Percentiles rank a stretch among this genome's conserved stretches.
phyloP scores from a whole-genome alignment of 2,888 invertebrate genomes.

The Acanthosepion esculentum region DNA sequence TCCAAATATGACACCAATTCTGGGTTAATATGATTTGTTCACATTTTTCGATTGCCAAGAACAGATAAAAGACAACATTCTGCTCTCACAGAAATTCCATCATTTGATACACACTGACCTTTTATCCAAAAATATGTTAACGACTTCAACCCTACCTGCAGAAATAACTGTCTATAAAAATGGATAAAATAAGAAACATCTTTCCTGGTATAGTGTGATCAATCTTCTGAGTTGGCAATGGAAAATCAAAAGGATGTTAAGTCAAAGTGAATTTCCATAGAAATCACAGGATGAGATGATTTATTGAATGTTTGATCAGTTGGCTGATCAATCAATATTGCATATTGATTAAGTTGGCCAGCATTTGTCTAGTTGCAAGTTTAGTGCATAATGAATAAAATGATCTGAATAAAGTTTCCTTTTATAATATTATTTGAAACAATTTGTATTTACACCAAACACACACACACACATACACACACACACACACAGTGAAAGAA shows the following conservation, averaged over 20 bases:
- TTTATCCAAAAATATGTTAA: background rate
- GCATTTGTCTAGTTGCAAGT: background rate
- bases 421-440: background rate
- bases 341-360: background rate
- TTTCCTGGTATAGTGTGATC: background rate
- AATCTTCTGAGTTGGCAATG: background rate
- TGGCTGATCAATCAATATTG: background rate
- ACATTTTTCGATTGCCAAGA: background rate
- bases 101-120: background rate
- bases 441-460: no score
- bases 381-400: background rate
- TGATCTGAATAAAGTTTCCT: background rate
- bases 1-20: background rate
- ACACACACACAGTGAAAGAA: no score
- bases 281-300: constrained; percentile 1
- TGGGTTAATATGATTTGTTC: background rate
- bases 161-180: background rate
- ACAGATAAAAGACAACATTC: background rate
- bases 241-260: background rate
- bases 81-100: background rate
- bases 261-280: background rate
- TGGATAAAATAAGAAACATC: background rate
- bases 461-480: no score
- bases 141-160: background rate
- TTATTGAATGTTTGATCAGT: constrained; percentile 33